Base-by-base conservation (phyloP, 2,113 vertebrate species). In the Oostethus manadensis region DNA sequence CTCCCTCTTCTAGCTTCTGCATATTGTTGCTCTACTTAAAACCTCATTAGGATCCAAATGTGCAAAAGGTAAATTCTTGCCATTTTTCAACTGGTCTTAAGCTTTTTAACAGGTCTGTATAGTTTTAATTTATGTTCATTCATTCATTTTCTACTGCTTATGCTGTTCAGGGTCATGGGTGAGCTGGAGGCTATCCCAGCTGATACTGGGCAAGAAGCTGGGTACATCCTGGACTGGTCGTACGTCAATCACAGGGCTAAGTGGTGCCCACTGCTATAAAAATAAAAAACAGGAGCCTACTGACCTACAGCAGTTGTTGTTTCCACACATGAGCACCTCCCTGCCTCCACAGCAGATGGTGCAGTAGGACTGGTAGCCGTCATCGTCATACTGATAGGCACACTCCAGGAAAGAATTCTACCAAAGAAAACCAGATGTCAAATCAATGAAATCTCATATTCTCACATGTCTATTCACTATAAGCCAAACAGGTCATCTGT, bases 401-500 rank as follows among this genome's bases (percentile, higher is more conserved):
- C 96, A 99, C 86, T 99, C 96, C 87, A 98, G 80, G 78, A 99
- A 99, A 49, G 94, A 97, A 87, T 99, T 99, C 96, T 98, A 81
- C n/a, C 50, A 54, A 40, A 43, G 10, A 15, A 45, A 56, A 49
- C 8, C 23, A 56, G 3, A 46, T 43, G 20, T 13, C 56, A 33
- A 18, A 22, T 2, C 17, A 45, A 29, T 44, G 4, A 16, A 44
- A n/a, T 58, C 5, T 7, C 1, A 17, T 4, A 55, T 38, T 29
- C 13, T 23, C 17, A 13, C 42, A 45, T 58, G 38, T 42, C 11
- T 42, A 14, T 14, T 42, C 38, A 3, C 13, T 42, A 42, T 42
- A 14, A 14, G 11, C 0, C 38, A 42, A 42, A 2, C 38, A 14
- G 38, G 3, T 10, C 38, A 42, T 14, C 38, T 42, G 3, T 35